Conservation (phyloP, 1,140 invertebrate genomes). For the Drosophila truncata region DNA sequence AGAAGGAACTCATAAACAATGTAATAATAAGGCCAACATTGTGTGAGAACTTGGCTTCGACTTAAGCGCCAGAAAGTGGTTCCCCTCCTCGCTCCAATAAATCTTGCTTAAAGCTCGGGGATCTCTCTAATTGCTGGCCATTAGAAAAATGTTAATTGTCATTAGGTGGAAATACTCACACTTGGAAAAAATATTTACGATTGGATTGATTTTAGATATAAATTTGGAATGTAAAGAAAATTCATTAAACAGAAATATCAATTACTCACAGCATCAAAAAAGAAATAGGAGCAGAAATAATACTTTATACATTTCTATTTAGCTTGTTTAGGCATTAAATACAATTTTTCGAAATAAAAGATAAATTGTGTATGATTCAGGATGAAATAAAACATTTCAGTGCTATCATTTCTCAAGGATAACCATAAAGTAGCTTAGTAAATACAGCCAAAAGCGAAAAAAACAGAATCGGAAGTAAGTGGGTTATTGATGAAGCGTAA, state of each 20-base stretch:
- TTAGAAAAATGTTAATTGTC: constrained; percentile 81
- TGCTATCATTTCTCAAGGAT: constrained; percentile 3
- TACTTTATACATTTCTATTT: background rate
- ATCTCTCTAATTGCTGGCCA: constrained; percentile 69
- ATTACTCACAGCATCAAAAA: too few relatives aligned
- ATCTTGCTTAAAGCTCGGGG: constrained; percentile 71
- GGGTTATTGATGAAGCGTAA: constrained; percentile 10
- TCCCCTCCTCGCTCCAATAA: constrained; percentile 49
- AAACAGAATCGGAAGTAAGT: constrained; percentile 10
- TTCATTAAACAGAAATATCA: too few relatives aligned
- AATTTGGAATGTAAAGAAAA: too few relatives aligned
- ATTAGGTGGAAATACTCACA: constrained; percentile 35
- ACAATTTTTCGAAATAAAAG: background rate
- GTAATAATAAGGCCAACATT: constrained; percentile 79
- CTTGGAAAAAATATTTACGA: background rate
- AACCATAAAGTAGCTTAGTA: constrained; percentile 2
- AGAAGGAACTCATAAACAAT: constrained; percentile 78
- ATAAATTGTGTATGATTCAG: background rate
- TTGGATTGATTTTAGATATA: too few relatives aligned
- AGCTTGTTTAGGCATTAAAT: background rate
- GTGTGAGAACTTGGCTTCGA: constrained; percentile 51
- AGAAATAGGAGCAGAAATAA: too few relatives aligned
- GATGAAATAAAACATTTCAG: background rate
- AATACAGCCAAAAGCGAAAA: background rate
- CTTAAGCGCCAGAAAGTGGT: constrained; percentile 48